A percentile compares a stretch with the other conserved stretches of the same genome.
Conservation (phyloP, 2,888 invertebrate species). For the Ariolimax columbianus region DNA sequence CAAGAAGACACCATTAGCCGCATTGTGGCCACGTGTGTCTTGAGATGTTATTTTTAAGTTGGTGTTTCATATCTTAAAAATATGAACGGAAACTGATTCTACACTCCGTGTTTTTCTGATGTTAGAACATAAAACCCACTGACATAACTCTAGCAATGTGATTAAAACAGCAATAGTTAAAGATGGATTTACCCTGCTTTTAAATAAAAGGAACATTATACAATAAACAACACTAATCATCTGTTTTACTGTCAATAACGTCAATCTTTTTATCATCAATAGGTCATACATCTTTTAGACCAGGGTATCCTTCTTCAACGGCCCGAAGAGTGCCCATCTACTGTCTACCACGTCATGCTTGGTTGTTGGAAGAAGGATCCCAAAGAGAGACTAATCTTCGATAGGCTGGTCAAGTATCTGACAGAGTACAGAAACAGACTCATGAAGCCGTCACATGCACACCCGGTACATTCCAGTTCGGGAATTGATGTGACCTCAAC, state of each 20-base stretch:
- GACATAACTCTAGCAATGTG: too few species aligned
- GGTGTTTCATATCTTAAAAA: too few species aligned
- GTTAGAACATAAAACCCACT: too few species aligned
- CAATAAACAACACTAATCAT: too few species aligned
- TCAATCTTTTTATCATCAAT: not conserved
- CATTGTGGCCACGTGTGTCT: too few species aligned
- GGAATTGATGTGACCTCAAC: not conserved
- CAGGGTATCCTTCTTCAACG: constrained; percentile 89
- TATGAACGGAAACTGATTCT: too few species aligned
- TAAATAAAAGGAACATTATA: too few species aligned
- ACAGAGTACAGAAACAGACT: constrained; percentile 70
- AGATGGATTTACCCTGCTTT: too few species aligned
- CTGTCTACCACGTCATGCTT: constrained; percentile 78
- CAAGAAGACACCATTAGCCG: too few species aligned
- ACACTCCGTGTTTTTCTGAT: too few species aligned
- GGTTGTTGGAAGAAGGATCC: constrained; percentile 84
- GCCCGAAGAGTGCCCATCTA: constrained; percentile 82
- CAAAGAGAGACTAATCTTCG: constrained; percentile 86
- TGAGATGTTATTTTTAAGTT: too few species aligned
- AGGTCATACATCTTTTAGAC: constrained; percentile 83
- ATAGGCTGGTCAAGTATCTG: constrained; percentile 71
- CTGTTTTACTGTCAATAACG: not conserved
- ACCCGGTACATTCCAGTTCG: not conserved
- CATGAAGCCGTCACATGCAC: constrained; percentile 13
- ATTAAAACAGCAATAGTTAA: too few species aligned